Base-by-base conservation (phyloP, 2,888 invertebrate species). In the Macrosiphum euphorbiae region DNA sequence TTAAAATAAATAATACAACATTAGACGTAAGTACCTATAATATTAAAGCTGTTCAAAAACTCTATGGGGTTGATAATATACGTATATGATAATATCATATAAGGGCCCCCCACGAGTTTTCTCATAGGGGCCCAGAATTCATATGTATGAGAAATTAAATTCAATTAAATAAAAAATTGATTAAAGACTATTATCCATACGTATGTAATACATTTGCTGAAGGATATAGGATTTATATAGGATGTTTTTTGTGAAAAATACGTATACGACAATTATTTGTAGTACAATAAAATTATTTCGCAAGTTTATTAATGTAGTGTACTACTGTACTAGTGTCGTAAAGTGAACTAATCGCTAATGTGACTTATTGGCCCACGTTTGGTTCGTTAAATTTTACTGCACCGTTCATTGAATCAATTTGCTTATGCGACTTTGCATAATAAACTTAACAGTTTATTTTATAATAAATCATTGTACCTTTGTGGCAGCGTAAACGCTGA, bases 401-500 rank as follows among this genome's bases (percentile, higher is more conserved):
- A 35, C 35, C 67, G 7, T 78, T 20, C 0, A 20, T 35, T 2
- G 16, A 35, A 78, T 78, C 20, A 20, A 35, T 35, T 78, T n/a
- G 28, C 16, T 86, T 13, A 86, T 11, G 41, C 11, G 0, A 85
- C 67, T n/a, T 16, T 16, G n/a, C 16, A n/a, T 61, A 41, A 20
- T 20, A 55, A 55, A 24, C 20, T 4, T 55, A 85, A 85, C 26
- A 41, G 26, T 10, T 10, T 26, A 85, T 20, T 28, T 20, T 20
- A 44, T 10, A 28, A 61, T 35, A 58, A n/a, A 20, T 5, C 55
- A 26, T 35, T 3, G 47, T 94, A 95, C 95, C 94, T 95, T 99
- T 87, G 98, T 97, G 41, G 98, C 98, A 78, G 98, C 97, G 95
- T 99, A 99, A 0, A 98, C 97, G 26, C 98, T 96, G 52, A 99